These are phyloP conservation scores for Aricia artaxerxes DNA, from an alignment of 2,888 invertebrate species.

Conservation along the genomic window DNA sequence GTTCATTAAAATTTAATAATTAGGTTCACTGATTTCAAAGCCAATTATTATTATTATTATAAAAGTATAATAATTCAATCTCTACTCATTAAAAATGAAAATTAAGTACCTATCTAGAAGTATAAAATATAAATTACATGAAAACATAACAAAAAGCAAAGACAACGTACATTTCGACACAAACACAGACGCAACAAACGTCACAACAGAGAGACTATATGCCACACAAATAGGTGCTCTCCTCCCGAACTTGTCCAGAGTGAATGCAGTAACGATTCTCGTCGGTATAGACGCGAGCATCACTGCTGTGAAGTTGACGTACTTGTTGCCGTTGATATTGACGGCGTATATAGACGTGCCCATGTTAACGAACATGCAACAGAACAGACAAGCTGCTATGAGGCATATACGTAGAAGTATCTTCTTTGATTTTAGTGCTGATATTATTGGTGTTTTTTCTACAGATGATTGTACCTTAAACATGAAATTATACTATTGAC, in stretches of 20 bases:
- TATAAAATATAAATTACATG: too few relatives aligned
- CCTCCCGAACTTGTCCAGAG: constrained; percentile 83
- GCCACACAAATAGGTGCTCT: constrained; percentile 67
- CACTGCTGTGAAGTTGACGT: constrained; percentile 86
- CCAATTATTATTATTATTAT: too few relatives aligned
- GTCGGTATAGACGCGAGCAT: constrained; percentile 85
- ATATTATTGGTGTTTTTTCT: constrained; percentile 47
- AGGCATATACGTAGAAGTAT: constrained; percentile 60
- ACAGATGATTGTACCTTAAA: constrained; percentile 46
- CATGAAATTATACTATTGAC: not conserved
- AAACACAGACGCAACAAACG: constrained; percentile 78
- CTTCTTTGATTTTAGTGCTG: constrained; percentile 59
- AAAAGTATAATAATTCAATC: too few relatives aligned
- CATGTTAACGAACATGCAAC: constrained; percentile 87
- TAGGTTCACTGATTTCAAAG: too few relatives aligned
- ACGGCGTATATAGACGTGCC: constrained; percentile 88
- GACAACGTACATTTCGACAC: constrained; percentile 71
- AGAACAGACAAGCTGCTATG: constrained; percentile 83
- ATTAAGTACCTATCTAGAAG: too few relatives aligned
- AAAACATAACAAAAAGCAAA: constrained; percentile 2
- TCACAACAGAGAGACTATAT: constrained; percentile 69
- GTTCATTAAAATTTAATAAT: too few relatives aligned
- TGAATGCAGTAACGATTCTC: constrained; percentile 68
- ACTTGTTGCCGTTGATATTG: constrained; percentile 86
- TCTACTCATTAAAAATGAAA: too few relatives aligned